Base-by-base conservation (phyloP, 2,797 vertebrate species). In the Phyllotis vaccarum region DNA sequence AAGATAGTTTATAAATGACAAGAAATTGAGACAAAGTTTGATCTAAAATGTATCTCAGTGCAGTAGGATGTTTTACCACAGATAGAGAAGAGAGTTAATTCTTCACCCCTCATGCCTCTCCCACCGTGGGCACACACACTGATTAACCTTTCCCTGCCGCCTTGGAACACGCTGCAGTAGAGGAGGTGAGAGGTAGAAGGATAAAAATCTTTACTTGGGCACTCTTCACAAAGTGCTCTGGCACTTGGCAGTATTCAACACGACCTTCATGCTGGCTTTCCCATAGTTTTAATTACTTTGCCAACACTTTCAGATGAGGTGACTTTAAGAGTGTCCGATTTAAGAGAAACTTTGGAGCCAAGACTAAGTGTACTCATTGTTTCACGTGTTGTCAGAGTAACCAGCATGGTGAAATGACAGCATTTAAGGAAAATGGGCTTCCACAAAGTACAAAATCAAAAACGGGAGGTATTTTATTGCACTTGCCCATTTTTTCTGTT, bases 261-360 rank as follows among this genome's bases (percentile, higher is more conserved):
- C 96, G 93, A 97, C 34, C 95, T 97, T 96, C 94, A 76, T 91
- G 78, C 86, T 96, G 90, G 43, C 75, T 95, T 95, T 94, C 66
- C 86, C 82, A 78, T 89, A 56, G 17, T 90, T 94, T 97, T 97
- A 94, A 97, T 97, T 93, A 97, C 86, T 96, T 97, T 91, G 90
- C 88, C 86, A 89, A 96, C 91, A 94, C 88, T 96, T 95, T 60
- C 54, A 80, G 56, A 89, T 54, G 78, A 80, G 66, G 22, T 29
- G 3, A 83, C 58, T 88, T 96, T 95, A 72, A 93, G 96, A 95
- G 52, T 91, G 66, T 60, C 62, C 81, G 81, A 83, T 91, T 95
- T 96, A 96, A 70, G 52, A 56, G 90, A 93, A 74, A 21, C 62
- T 40, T 94, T 52, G 80, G 88, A 94, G 93, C 75, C 93, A 97